Evolutionary conservation across 2,888 invertebrate species (phyloP).

Genomic region (Scaptomyza cyrtandrae): DNA sequence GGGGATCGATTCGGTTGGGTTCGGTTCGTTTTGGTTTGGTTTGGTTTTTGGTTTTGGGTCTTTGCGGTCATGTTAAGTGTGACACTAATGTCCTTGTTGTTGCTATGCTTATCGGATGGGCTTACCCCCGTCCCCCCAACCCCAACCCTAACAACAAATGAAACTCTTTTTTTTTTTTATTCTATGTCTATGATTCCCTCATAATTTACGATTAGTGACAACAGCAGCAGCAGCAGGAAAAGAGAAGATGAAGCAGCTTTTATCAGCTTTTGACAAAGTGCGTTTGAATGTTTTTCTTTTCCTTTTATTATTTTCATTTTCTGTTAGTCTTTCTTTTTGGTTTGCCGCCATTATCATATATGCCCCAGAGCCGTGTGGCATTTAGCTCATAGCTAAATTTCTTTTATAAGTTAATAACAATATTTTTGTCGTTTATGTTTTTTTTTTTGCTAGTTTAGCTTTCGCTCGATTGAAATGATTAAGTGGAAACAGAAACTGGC

Average conservation of each 20-base stretch:
- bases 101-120: constrained; percentile 60
- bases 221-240: not conserved
- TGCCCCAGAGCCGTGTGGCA: constrained; percentile 21
- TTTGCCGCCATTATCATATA: constrained; percentile 43
- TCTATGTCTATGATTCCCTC: constrained; percentile 50
- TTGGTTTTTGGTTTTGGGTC: constrained; percentile 1
- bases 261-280: constrained; percentile 59
- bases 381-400: constrained; percentile 1
- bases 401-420: constrained; percentile 60
- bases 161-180: constrained; percentile 30
- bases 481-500: constrained; percentile 59
- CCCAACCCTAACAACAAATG: constrained; percentile 1
- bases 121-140: constrained; percentile 1
- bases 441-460: constrained; percentile 40
- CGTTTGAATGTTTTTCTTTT: constrained; percentile 52
- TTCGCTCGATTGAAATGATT: constrained; percentile 66
- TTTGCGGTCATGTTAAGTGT: constrained; percentile 72
- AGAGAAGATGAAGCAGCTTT: constrained; percentile 3
- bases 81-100: constrained; percentile 79
- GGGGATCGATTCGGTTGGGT: constrained; percentile 2
- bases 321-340: not conserved
- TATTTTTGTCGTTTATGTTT: constrained; percentile 52
- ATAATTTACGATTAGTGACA: constrained; percentile 70
- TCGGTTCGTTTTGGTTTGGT: not conserved
- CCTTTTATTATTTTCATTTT: constrained; percentile 5